Evolutionary conservation across 2,797 vertebrate species (phyloP).

Genomic region (Ptychobarbus kaznakovi): DNA sequence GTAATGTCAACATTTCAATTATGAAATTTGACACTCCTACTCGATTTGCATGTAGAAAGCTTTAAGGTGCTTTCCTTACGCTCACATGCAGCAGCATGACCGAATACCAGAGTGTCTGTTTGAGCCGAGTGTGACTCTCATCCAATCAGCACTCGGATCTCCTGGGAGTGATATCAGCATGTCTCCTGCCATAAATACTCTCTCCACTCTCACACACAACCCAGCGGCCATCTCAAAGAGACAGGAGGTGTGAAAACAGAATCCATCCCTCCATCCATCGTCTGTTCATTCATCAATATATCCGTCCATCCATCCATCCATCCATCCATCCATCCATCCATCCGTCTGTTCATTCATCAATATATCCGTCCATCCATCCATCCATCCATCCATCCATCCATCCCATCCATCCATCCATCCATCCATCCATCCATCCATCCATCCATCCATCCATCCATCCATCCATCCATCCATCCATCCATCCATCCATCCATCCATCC

Average conservation of each 20-base stretch:
- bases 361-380: not conserved
- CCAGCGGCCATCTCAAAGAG: constrained; percentile 10
- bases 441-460: not conserved
- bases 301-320: not conserved
- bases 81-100: constrained; percentile 38
- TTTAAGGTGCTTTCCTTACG: not conserved
- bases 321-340: not conserved
- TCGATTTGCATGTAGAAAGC: not conserved
- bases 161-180: constrained; percentile 8
- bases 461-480: fast-evolving
- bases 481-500: too few relatives aligned
- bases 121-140: constrained; percentile 13
- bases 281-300: not conserved
- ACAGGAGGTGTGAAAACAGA: not conserved
- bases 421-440: not conserved
- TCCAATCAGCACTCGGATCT: constrained; percentile 22
- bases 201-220: constrained; percentile 5
- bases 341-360: not conserved
- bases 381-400: fast-evolving
- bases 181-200: constrained; percentile 25
- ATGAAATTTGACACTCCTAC: not conserved
- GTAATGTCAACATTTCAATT: not conserved
- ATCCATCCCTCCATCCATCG: not conserved
- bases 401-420: fast-evolving
- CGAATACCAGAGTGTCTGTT: constrained; percentile 23